phyloP scores from a whole-genome alignment of 2,888 invertebrate species.

The Micropterix aruncella region DNA sequence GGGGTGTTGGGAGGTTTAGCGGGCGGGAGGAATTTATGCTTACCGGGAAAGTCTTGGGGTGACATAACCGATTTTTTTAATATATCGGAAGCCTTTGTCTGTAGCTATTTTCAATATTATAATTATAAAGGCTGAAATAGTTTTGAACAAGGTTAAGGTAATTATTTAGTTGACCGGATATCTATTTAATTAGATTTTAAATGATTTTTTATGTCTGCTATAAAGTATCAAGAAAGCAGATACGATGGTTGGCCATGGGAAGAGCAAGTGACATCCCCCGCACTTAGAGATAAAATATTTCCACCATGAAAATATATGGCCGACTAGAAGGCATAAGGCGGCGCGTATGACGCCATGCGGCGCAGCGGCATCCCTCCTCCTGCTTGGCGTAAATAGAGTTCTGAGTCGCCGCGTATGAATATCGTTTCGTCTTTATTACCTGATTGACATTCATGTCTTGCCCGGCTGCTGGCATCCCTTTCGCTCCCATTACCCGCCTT shows the following conservation, averaged over 20 bases:
- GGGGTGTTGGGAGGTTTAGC: no score
- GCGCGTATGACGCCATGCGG: neutral
- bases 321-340: neutral
- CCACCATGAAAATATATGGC: neutral
- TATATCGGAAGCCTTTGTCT: no score
- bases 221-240: no score
- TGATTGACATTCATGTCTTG: neutral
- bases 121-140: no score
- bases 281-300: neutral
- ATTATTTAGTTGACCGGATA: no score
- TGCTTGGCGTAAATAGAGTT: neutral
- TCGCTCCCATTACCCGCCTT: neutral
- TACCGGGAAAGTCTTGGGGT: no score
- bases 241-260: neutral
- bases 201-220: no score
- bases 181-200: no score
- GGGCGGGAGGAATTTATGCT: no score
- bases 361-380: neutral
- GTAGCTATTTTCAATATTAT: no score
- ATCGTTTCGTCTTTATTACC: neutral
- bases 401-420: neutral
- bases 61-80: no score
- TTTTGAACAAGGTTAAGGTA: no score
- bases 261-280: neutral
- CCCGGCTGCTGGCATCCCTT: neutral